phyloP scores from a whole-genome alignment of 2,888 invertebrate species.

The Andrena praecox region DNA sequence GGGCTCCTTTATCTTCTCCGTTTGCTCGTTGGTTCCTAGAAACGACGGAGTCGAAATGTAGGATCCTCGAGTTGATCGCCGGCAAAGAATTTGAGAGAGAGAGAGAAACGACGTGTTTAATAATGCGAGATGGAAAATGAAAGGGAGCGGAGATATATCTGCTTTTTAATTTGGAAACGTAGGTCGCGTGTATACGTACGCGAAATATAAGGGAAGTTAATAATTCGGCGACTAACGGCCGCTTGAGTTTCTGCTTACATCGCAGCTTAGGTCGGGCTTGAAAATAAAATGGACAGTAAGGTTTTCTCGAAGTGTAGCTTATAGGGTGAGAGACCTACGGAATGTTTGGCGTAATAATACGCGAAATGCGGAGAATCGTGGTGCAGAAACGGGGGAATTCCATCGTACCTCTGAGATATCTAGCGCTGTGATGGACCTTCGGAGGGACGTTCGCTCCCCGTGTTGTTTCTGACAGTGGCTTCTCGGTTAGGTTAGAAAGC shows the following conservation, averaged over 20 bases:
- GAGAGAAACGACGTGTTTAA: too few relatives aligned
- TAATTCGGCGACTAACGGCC: not conserved
- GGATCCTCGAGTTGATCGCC: not conserved
- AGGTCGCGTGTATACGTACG: too few relatives aligned
- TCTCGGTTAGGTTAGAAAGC: slow-evolving; percentile 61
- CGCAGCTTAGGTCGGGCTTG: not conserved
- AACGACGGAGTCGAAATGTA: slow-evolving; percentile 5
- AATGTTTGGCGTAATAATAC: slow-evolving; percentile 3
- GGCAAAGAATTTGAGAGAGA: not conserved
- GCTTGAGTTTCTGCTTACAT: not conserved
- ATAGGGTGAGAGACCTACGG: not conserved
- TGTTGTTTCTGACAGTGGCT: slow-evolving; percentile 51
- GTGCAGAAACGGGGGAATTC: not conserved
- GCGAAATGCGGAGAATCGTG: not conserved
- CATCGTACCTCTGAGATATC: slow-evolving; percentile 50
- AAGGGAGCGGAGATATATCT: too few relatives aligned
- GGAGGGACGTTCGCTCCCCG: slow-evolving; percentile 33
- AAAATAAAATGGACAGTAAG: not conserved
- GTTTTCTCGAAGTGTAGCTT: too few relatives aligned
- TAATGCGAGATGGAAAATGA: too few relatives aligned
- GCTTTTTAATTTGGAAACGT: too few relatives aligned
- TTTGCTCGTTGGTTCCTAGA: slow-evolving; percentile 41
- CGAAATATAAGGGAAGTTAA: too few relatives aligned
- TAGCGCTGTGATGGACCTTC: slow-evolving; percentile 38
- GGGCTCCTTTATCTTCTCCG: slow-evolving; percentile 25